Percentiles rank a stretch among this genome's conserved stretches.
Evolutionary conservation across 2,888 invertebrate genomes (phyloP).

Genomic region (Hemistola chrysoprasaria): DNA sequence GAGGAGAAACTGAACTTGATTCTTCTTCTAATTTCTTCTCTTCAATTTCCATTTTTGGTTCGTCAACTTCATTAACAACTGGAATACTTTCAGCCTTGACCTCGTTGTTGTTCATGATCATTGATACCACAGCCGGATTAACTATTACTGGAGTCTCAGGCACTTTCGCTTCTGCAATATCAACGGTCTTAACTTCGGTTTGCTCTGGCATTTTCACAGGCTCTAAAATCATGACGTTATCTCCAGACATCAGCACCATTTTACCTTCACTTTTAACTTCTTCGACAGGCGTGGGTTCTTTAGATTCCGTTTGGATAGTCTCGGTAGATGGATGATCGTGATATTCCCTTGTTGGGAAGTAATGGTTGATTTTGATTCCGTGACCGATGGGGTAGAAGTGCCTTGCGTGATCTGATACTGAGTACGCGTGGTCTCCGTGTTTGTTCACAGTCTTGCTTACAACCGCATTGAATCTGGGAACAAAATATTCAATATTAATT

Average conservation of each 20-base stretch:
- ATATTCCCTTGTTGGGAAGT: conserved; percentile 57
- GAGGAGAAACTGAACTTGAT: conserved; percentile 52
- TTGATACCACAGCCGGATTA: conserved; percentile 41
- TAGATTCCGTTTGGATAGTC: conserved; percentile 24
- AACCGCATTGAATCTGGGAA: conserved; percentile 79
- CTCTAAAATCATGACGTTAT: conserved; percentile 38
- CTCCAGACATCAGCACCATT: conserved; percentile 30
- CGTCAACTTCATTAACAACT: conserved; percentile 28
- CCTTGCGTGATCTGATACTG: conserved; percentile 57
- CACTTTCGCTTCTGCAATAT: conserved; percentile 30
- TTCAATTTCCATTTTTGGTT: conserved; percentile 26
- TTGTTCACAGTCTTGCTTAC: conserved; percentile 74
- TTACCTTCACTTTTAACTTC: conserved; percentile 37
- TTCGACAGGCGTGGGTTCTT: conserved; percentile 42
- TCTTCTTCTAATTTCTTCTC: conserved; percentile 36
- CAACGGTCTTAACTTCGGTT: conserved; percentile 29
- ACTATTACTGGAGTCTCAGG: conserved; percentile 30
- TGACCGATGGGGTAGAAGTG: conserved; percentile 59
- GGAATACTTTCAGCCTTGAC: conserved; percentile 17
- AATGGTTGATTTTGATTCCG: conserved; percentile 67
- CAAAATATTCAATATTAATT: conserved; percentile 20
- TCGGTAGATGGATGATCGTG: conserved; percentile 30
- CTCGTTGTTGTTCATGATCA: conserved; percentile 29
- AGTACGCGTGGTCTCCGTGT: conserved; percentile 65
- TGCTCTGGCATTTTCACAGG: conserved; percentile 28